phyloP scores from a whole-genome alignment of 1,140 invertebrate species.

The Cydia pomonella region DNA sequence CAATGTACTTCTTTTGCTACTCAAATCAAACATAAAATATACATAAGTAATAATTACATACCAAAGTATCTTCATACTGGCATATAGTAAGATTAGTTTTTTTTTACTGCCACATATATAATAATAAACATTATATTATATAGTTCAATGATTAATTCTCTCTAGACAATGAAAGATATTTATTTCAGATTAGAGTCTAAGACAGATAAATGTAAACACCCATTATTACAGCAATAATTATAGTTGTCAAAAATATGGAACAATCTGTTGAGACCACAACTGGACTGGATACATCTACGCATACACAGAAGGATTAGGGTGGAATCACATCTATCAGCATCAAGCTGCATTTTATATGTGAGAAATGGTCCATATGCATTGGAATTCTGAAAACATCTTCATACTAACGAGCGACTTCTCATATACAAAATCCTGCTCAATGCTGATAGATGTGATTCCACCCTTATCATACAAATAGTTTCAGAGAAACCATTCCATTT shows the following conservation, averaged over 20 bases:
- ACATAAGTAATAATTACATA: slow-evolving; percentile 12
- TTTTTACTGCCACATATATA: slow-evolving; percentile 1
- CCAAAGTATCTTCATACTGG: background rate
- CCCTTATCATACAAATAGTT: background rate
- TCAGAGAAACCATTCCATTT: background rate
- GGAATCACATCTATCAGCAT: too few relatives aligned
- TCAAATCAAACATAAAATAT: slow-evolving; percentile 15
- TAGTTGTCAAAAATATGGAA: slow-evolving; percentile 42
- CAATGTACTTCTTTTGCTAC: slow-evolving; percentile 5
- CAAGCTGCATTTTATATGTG: too few relatives aligned
- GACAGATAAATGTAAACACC: slow-evolving; percentile 13
- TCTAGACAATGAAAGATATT: slow-evolving; percentile 15
- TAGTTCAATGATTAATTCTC: background rate
- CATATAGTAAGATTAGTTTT: background rate
- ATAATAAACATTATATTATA: background rate
- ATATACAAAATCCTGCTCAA: too few relatives aligned
- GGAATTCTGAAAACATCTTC: too few relatives aligned
- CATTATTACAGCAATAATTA: slow-evolving; percentile 20
- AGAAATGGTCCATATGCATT: too few relatives aligned
- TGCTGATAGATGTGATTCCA: too few relatives aligned
- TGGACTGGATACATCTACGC: background rate
- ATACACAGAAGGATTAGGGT: background rate
- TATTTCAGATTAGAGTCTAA: slow-evolving; percentile 11
- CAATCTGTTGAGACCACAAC: slow-evolving; percentile 24
- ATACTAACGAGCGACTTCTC: too few relatives aligned